Evolutionary conservation across 2,113 vertebrate species (phyloP).

Genomic region (Vimba vimba): DNA sequence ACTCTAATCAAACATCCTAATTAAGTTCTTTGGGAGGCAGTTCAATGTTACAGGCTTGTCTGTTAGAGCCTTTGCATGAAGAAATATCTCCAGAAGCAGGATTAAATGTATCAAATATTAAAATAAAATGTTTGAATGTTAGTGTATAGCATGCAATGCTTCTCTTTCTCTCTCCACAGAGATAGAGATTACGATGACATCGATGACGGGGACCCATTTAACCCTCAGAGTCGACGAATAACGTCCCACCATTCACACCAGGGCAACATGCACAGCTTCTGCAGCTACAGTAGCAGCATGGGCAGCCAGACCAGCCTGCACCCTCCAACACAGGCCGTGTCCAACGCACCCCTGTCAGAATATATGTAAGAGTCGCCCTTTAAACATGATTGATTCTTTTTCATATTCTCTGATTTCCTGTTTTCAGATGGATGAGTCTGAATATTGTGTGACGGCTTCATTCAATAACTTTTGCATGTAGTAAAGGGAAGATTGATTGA

Average conservation of each 20-base stretch:
- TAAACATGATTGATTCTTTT: background rate
- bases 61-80: background rate
- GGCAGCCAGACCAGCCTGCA: conserved; percentile 94
- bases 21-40: background rate
- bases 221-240: conserved; percentile 83
- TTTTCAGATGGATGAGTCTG: conserved; percentile 1
- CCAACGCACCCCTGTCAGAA: conserved; percentile 87
- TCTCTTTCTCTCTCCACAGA: conserved; percentile 64
- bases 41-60: background rate
- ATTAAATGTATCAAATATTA: no score
- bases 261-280: conserved; percentile 90
- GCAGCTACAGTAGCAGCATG: conserved; percentile 95
- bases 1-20: background rate
- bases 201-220: conserved; percentile 92
- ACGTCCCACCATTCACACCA: conserved; percentile 76
- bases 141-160: background rate
- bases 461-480: background rate
- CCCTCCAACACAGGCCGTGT: conserved; percentile 80
- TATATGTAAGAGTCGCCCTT: conserved; percentile 83
- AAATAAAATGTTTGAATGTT: no score
- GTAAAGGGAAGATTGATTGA: background rate
- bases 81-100: background rate
- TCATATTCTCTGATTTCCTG: background rate
- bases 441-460: background rate
- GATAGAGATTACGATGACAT: conserved; percentile 90